These are phyloP conservation scores for Meloidogyne floridensis DNA, from an alignment of 1,140 invertebrate species.

Conservation along the genomic window DNA sequence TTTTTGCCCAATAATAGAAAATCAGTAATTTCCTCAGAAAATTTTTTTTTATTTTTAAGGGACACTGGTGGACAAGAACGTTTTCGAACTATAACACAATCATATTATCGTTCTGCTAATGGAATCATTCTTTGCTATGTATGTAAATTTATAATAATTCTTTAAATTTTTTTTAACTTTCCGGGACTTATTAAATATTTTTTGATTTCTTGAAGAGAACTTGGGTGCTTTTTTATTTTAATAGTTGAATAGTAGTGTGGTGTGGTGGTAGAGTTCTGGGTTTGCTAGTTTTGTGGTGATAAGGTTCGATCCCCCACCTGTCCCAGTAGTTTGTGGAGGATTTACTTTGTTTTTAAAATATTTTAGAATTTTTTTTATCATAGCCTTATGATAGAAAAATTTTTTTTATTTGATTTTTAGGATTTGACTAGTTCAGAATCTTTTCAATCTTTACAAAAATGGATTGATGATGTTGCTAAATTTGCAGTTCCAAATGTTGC, in stretches of 20 bases:
- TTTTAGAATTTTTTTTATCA: too few relatives aligned
- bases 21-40: background rate
- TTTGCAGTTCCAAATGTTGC: slow-evolving; percentile 88
- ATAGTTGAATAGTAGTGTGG: too few relatives aligned
- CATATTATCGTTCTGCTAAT: slow-evolving; percentile 72
- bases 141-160: too few relatives aligned
- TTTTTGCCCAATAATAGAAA: too few relatives aligned
- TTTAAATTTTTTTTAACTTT: too few relatives aligned
- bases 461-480: slow-evolving; percentile 88
- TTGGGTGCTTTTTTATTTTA: too few relatives aligned
- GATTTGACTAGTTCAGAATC: slow-evolving; percentile 88
- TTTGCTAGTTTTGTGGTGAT: too few relatives aligned
- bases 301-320: too few relatives aligned
- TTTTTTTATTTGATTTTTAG: background rate
- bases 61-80: slow-evolving; percentile 88
- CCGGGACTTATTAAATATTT: slow-evolving; percentile 16
- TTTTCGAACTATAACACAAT: slow-evolving; percentile 74
- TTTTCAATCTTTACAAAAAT: slow-evolving; percentile 83
- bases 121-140: slow-evolving; percentile 76
- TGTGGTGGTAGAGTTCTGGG: too few relatives aligned
- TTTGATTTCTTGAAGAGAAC: background rate
- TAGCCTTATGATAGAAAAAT: too few relatives aligned
- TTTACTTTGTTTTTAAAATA: background rate
- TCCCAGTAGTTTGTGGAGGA: too few relatives aligned
- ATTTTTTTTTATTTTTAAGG: slow-evolving; percentile 29